Conservation (phyloP, 2,888 invertebrate species). For the Pseudococcus viburni region DNA sequence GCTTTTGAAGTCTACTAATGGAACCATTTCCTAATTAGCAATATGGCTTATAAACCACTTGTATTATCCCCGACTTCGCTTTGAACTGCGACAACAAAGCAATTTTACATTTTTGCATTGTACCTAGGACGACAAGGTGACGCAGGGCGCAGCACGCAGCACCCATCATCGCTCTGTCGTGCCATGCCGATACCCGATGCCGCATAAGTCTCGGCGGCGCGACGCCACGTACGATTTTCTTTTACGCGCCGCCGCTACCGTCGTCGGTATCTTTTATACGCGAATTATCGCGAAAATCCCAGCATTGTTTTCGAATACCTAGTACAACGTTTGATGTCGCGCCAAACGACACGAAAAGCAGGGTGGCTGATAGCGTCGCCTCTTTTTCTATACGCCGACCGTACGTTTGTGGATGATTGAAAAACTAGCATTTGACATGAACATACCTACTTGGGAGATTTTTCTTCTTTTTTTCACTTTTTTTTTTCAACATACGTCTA, state of each 20-base stretch:
- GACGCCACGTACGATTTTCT: neutral
- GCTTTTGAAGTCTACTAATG: conserved; percentile 61
- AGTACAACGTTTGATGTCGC: conserved; percentile 35
- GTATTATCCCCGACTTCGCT: conserved; percentile 52
- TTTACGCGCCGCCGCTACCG: conserved; percentile 11
- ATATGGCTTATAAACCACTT: conserved; percentile 64
- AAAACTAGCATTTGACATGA: conserved; percentile 53
- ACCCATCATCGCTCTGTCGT: neutral
- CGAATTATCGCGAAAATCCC: conserved; percentile 48
- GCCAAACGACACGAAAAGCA: neutral
- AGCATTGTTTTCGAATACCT: conserved; percentile 40
- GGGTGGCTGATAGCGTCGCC: neutral
- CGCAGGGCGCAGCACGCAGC: neutral
- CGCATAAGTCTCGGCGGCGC: neutral
- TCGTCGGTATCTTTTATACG: conserved; percentile 40
- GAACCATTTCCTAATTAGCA: conserved; percentile 64
- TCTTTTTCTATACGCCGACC: too few species aligned
- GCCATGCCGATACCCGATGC: neutral
- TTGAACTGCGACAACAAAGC: conserved; percentile 60
- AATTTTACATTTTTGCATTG: conserved; percentile 41
- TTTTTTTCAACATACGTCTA: neutral
- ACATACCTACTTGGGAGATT: neutral
- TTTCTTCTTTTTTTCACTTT: neutral
- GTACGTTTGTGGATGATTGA: conserved; percentile 20
- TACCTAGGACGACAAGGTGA: neutral